Evolutionary conservation across 2,888 invertebrate genomes (phyloP), one percentile per base, ranked within the genome.

Genomic region (Lithophane leautieri): DNA sequence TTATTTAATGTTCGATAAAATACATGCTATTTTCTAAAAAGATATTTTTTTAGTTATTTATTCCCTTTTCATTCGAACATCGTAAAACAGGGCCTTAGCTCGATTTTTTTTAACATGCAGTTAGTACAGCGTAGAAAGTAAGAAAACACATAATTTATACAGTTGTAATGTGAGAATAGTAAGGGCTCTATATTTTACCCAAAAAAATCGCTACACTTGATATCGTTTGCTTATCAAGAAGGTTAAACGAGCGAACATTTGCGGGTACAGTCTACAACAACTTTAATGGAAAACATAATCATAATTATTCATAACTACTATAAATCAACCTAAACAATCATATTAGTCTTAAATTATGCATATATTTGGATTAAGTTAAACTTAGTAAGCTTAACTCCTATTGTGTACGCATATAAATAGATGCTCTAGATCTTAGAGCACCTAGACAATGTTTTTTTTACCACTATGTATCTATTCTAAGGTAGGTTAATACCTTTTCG

Each of bases 221-320:
- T 76, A 65, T 85, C 69, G 58, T 76, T 78, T 71, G 69, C 81
- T 76, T 84, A 84, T 74, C 78, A 76, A 58, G 69, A 76, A 74
- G 52, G 54, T 81, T 19, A 19, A 50, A 50, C 19, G 50, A 50
- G 50, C 50, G 50, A 73, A 65, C 25, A 63, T 73, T 76, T 66
- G 69, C 52, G 44, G 40, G 62, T 61, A 50, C 54, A 54, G 47
- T 65, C 25, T 67, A 83, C 47, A 42, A 65, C 63, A 80, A 70
- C 67, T 73, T 56, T 42, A 65, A 76, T 70, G 76, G 50, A 66
- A 73, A 74, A 62, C 62, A 62, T 84, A 66, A 83, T 73, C n/a
- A 28, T 70, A 28, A 28, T 28, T 28, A 68, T 73, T 66, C 73
- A 71, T 56, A 67, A 70, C 72, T 68, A 67, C 50, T 73, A 42